These are phyloP conservation scores for Pantherophis alleghaniensis DNA, from an alignment of 2,797 vertebrate species.

Conservation along the genomic window DNA sequence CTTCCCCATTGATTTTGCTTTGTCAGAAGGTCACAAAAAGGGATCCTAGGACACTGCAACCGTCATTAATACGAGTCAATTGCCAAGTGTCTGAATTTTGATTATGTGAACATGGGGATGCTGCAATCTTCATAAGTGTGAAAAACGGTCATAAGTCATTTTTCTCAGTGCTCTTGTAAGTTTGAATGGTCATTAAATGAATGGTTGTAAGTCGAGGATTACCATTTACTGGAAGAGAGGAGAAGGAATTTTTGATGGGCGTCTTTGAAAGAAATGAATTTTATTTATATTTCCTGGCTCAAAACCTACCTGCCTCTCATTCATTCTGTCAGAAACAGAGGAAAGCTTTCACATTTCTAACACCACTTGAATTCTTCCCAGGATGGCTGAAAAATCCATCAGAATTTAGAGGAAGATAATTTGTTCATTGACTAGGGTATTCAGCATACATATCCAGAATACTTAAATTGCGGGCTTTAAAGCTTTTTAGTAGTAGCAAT, in stretches of 20 bases:
- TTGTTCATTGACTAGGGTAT: not conserved
- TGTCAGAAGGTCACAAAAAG: not conserved
- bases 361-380: not conserved
- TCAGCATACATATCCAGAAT: not conserved
- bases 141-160: no score
- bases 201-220: not conserved
- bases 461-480: not conserved
- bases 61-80: not conserved
- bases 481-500: not conserved
- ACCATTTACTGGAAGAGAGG: not conserved
- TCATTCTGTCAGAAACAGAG: not conserved
- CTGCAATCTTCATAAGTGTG: no score
- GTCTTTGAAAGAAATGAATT: not conserved
- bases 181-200: not conserved
- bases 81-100: not conserved
- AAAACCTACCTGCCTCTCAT: not conserved
- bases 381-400: not conserved
- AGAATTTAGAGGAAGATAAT: not conserved
- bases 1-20: not conserved
- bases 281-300: not conserved
- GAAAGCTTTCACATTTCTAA: not conserved
- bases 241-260: not conserved
- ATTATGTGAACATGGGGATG: not conserved
- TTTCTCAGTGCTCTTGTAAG: not conserved
- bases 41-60: not conserved